Base-by-base conservation (phyloP, 2,797 vertebrate species). In the Argentina silus region DNA sequence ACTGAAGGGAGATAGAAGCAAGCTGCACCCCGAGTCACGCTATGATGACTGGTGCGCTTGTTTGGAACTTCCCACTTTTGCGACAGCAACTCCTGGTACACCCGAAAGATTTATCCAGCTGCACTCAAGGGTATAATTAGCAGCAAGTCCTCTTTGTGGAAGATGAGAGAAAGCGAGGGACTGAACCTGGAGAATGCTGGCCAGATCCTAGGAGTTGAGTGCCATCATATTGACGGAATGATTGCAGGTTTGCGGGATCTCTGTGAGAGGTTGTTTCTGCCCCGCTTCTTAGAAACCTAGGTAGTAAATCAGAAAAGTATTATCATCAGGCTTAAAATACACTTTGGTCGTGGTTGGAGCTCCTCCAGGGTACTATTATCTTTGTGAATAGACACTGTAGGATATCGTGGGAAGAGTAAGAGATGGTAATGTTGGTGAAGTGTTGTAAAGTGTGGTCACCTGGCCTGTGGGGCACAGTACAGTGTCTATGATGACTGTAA, bases 121-220 rank as follows among this genome's bases (percentile, higher is more conserved):
- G 50, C 74, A 76, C 80, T 75, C 71, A 62, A 73, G 79, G 76
- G 77, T 88, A 76, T 90, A 90, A 92, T 93, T 92, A 93, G 78
- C 21, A 10, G 62, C 75, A 78, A 80, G 36, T 82, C 77, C 85
- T 71, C 85, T 78, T 75, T 81, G 70, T 69, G 47, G 78, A 74
- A 56, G 69, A 51, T 3, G 69, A 63, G 67, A 80, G 79, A 74
- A 77, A 75, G 68, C 78, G 50, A 66, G 75, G 73, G 79, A 73
- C 67, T 81, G 80, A 78, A 88, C 84, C 78, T 73, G 74, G 65
- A 70, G 67, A 44, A 72, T 67, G 53, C 76, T 70, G 75, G 75
- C 55, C 73, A 81, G 72, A 36, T 36, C 74, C 68, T 78, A 76
- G 80, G 71, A 62, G 27, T 4, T 36, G 76, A 88, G 78, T 74